Conservation (phyloP, 2,888 invertebrate species). For the Drosophila setosimentum region DNA sequence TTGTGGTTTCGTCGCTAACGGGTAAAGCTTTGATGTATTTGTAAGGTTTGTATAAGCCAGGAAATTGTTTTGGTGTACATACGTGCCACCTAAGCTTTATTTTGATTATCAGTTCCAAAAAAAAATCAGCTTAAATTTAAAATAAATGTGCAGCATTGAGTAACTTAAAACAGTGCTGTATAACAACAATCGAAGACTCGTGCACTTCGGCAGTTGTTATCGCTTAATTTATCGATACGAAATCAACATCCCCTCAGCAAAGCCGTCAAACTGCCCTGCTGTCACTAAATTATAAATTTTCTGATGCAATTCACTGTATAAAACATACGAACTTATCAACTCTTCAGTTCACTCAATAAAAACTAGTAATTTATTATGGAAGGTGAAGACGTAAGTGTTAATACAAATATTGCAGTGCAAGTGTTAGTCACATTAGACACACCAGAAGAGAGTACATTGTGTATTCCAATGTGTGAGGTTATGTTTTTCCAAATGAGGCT, state of each 20-base stretch:
- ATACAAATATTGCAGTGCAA: background rate
- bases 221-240: constrained; percentile 29
- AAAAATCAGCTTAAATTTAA: background rate
- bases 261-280: constrained; percentile 51
- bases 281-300: constrained; percentile 53
- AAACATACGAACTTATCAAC: constrained; percentile 25
- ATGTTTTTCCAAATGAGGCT: constrained; percentile 40
- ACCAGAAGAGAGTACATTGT: constrained; percentile 22
- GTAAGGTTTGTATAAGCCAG: background rate
- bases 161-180: background rate
- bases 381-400: constrained; percentile 66
- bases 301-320: constrained; percentile 62
- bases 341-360: constrained; percentile 2
- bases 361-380: constrained; percentile 55
- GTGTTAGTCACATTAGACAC: constrained; percentile 7
- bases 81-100: background rate
- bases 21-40: background rate
- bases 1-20: background rate
- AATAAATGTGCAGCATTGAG: background rate
- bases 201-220: background rate
- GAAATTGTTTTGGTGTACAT: background rate
- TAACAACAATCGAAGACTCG: background rate
- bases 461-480: constrained; percentile 47
- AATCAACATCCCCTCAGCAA: constrained; percentile 28
- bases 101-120: background rate